phyloP scores from a whole-genome alignment of 2,888 invertebrate species.

The Ophraella communa region DNA sequence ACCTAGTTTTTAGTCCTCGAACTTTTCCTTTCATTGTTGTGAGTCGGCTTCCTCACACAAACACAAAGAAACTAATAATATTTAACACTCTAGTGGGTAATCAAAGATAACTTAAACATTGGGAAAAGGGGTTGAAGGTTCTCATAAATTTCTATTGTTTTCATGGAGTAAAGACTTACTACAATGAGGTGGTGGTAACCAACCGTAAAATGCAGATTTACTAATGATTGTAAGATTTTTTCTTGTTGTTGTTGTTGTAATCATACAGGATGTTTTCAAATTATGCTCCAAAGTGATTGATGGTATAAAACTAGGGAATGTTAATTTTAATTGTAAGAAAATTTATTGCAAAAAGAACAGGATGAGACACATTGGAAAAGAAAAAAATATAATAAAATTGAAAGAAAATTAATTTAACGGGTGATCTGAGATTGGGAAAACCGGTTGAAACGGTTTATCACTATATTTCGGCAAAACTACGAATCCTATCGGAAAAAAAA shows the following conservation, averaged over 20 bases:
- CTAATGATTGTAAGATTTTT: background rate
- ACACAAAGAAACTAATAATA: background rate
- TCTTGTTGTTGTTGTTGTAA: too few species aligned
- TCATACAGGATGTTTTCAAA: background rate
- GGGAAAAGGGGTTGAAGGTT: slow-evolving; percentile 22
- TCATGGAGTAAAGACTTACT: slow-evolving; percentile 7
- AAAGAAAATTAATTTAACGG: too few species aligned
- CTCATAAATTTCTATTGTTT: slow-evolving; percentile 33
- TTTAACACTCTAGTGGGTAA: background rate
- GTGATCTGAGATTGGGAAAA: too few species aligned
- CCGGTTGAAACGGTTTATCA: too few species aligned
- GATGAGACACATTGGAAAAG: too few species aligned
- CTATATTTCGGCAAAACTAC: too few species aligned
- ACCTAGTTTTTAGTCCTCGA: background rate
- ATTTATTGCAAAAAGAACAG: too few species aligned
- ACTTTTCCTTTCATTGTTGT: background rate
- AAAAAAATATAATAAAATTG: too few species aligned
- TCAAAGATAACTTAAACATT: slow-evolving; percentile 13
- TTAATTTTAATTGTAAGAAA: too few species aligned
- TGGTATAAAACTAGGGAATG: background rate
- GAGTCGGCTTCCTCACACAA: background rate
- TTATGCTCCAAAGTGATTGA: background rate
- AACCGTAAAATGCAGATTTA: slow-evolving; percentile 6
- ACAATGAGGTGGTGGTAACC: background rate
- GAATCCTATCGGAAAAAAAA: too few species aligned